Conservation (phyloP, 2,888 invertebrate species). For the Nemurella pictetii region DNA sequence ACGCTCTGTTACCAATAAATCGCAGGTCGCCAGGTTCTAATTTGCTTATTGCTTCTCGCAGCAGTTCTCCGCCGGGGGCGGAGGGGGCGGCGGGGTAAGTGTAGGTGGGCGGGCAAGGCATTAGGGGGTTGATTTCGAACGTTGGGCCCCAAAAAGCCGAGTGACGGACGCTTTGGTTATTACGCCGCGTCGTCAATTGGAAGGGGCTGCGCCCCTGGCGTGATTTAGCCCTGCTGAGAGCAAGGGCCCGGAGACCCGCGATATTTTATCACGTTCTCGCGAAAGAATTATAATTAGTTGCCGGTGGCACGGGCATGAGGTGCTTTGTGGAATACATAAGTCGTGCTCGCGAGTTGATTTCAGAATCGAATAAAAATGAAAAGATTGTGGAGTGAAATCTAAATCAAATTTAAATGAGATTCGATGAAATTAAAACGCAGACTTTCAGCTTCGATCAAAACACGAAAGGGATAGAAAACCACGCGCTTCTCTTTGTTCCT, state of each 20-base stretch:
- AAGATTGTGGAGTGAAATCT: neutral
- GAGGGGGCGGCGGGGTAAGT: neutral
- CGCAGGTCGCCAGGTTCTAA: neutral
- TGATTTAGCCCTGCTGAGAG: neutral
- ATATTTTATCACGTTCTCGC: neutral
- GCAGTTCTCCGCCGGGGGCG: neutral
- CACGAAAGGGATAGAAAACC: too few relatives aligned
- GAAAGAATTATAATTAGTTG: neutral
- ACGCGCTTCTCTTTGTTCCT: too few relatives aligned
- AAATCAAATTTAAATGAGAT: neutral
- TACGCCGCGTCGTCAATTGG: neutral
- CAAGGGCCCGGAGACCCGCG: neutral
- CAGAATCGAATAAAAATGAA: neutral
- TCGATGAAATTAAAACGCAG: neutral
- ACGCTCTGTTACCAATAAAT: neutral
- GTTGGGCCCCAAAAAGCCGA: neutral
- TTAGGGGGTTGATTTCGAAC: neutral
- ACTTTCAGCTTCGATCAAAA: neutral
- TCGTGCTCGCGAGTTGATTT: too few relatives aligned
- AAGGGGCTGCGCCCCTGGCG: neutral
- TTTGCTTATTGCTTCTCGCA: neutral
- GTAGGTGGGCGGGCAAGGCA: neutral
- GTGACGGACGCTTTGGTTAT: neutral
- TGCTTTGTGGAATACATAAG: neutral
- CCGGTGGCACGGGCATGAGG: neutral